Evolutionary conservation across 1,140 invertebrate genomes (phyloP), one percentile per base, ranked within the genome.

Genomic region (Drosophila parvula): DNA sequence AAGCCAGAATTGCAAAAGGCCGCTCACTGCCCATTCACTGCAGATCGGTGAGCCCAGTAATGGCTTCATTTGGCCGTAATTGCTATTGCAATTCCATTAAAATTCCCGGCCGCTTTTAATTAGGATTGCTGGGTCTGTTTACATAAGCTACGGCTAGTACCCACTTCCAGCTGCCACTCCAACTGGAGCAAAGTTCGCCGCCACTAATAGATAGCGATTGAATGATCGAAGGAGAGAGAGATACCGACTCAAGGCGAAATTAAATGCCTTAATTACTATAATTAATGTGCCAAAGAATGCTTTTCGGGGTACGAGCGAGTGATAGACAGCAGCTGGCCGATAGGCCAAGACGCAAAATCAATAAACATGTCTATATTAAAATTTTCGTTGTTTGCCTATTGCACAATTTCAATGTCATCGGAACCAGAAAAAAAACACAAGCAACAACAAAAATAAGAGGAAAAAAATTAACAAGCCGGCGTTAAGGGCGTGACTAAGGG

Each of bases 331-430:
- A 27, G 34, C 47, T 43, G 40, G 16, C 40, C 57, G 57, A 22
- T 47, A 48, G 41, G 40, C 48, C 36, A 48, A 59, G 34, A 38
- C 56, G 40, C 63, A 60, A 85, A 82, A 79, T 73, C 79, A 88
- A 86, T 79, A 83, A 64, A 59, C 77, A 83, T 53, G 62, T 85
- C 56, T 78, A 81, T 81, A 86, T 63, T 51, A 67, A 75, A 48
- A 60, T 32, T 41, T 44, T 64, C 16, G 57, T 57, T 45, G 68
- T 70, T 67, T 70, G 56, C 16, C 44, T 64, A 60, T 79, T 88
- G 83, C 82, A 86, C 75, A 86, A 88, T 83, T 86, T 79, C 79
- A 85, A 85, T 85, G 81, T 81, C 68, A 84, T 60, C 41, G 64
- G 50, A 71, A 57, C 30, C 34, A 51, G 65, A 61, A 67, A 44